A percentile compares a stretch with the other conserved stretches of the same genome.
These are phyloP conservation scores for Zaprionus tsacasi DNA, from an alignment of 1,140 invertebrate species.

Conservation along the genomic window DNA sequence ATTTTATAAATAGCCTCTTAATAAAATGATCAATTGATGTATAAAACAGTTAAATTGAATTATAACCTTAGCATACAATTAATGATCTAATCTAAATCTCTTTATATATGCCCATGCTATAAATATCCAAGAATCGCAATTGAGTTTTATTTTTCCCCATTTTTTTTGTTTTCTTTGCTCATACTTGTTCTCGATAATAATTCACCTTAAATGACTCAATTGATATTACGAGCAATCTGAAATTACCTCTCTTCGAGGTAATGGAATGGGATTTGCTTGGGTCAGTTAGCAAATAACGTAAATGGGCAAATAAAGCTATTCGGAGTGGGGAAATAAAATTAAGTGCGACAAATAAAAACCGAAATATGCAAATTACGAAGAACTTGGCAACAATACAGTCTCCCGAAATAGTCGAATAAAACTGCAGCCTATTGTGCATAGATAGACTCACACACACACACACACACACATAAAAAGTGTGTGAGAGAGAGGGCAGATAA, in stretches of 20 bases:
- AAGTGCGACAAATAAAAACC: conserved; percentile 34
- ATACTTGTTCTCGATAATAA: neutral
- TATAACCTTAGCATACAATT: neutral
- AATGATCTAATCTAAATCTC: neutral
- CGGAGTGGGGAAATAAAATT: conserved; percentile 16
- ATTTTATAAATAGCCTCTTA: neutral
- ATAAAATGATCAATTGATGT: neutral
- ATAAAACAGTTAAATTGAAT: neutral
- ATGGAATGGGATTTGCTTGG: neutral
- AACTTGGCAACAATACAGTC: neutral
- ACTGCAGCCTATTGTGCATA: conserved; percentile 14
- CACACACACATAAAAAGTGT: neutral
- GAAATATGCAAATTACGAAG: conserved; percentile 16
- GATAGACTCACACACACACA: neutral
- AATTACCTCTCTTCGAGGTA: neutral
- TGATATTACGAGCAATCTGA: neutral
- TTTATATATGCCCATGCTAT: neutral
- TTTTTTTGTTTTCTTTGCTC: neutral
- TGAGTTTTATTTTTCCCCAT: neutral
- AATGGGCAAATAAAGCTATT: conserved; percentile 19
- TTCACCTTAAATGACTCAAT: neutral
- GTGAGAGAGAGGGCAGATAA: neutral
- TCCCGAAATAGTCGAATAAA: conserved; percentile 23
- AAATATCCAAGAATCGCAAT: neutral
- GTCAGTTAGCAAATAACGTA: neutral